Evolutionary conservation across 2,113 vertebrate genomes (phyloP).

Genomic region (Microtus oregoni): DNA sequence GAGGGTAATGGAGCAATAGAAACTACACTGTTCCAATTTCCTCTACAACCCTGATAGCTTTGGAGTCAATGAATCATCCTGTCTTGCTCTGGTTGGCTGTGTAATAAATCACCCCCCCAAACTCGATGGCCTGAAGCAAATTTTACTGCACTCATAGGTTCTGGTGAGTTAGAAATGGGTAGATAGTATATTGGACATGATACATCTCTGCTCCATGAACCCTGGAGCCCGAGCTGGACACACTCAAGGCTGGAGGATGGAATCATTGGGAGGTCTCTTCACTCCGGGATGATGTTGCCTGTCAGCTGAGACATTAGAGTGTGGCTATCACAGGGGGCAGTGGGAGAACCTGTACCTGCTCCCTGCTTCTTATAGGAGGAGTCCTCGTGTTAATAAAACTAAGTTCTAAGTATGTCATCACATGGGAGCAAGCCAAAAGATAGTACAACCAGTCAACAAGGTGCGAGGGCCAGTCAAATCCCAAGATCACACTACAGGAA

Average conservation of each 20-base stretch:
- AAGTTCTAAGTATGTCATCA: background rate
- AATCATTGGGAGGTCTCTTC: background rate
- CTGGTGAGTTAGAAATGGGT: background rate
- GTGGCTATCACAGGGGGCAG: too few relatives aligned
- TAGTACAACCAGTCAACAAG: background rate
- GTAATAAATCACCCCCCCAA: background rate
- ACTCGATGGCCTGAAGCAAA: background rate
- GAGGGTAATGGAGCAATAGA: background rate
- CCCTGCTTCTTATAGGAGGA: background rate
- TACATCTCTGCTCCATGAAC: background rate
- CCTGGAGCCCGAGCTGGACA: background rate
- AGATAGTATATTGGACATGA: background rate
- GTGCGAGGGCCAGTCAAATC: background rate
- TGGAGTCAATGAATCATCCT: background rate
- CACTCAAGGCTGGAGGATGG: background rate
- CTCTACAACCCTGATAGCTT: background rate
- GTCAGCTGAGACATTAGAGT: background rate
- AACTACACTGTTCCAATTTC: slow-evolving; percentile 6
- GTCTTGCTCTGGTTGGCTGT: background rate
- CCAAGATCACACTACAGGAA: background rate
- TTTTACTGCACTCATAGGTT: background rate
- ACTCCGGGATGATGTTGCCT: background rate
- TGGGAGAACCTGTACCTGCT: background rate
- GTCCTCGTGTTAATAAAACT: background rate
- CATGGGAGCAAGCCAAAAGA: slow-evolving; percentile 5